phyloP scores from a whole-genome alignment of 2,888 invertebrate species.

The Pelosia muscerda region DNA sequence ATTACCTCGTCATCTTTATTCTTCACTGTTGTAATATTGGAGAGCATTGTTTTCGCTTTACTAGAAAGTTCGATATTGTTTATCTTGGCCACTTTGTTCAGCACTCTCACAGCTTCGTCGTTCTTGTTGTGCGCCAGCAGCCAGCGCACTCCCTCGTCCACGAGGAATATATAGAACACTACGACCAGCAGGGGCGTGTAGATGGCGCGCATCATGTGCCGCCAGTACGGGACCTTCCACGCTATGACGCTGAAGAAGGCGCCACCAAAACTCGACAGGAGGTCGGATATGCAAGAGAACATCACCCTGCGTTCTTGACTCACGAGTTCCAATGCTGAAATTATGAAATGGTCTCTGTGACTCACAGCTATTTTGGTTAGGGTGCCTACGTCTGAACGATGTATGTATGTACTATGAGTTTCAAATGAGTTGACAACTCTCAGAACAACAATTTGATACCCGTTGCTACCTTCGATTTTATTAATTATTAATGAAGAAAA shows the following conservation, averaged over 20 bases:
- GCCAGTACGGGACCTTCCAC: conserved; percentile 91
- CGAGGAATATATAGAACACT: conserved; percentile 89
- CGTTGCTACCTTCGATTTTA: too few species aligned
- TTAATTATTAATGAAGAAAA: too few species aligned
- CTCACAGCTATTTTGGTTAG: neutral
- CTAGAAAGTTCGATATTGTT: conserved; percentile 88
- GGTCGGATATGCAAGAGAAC: conserved; percentile 78
- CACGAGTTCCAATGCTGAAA: conserved; percentile 77
- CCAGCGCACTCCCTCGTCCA: conserved; percentile 94
- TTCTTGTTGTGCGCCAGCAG: conserved; percentile 90
- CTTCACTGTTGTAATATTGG: conserved; percentile 68
- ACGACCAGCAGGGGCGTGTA: conserved; percentile 91
- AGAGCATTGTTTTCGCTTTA: conserved; percentile 80
- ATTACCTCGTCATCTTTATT: conserved; percentile 65
- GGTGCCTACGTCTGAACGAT: too few species aligned
- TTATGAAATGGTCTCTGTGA: neutral
- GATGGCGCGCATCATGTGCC: conserved; percentile 88
- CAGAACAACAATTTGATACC: too few species aligned
- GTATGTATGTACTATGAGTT: too few species aligned
- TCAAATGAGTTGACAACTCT: too few species aligned
- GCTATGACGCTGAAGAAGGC: conserved; percentile 90
- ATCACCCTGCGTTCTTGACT: conserved; percentile 77
- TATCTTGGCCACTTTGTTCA: conserved; percentile 89
- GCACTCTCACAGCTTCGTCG: conserved; percentile 88
- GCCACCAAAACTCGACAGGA: conserved; percentile 87